Percentiles rank a stretch among this genome's conserved stretches.
These are phyloP conservation scores for Halesus radiatus DNA, from an alignment of 1,140 invertebrate genomes.

Conservation along the genomic window DNA sequence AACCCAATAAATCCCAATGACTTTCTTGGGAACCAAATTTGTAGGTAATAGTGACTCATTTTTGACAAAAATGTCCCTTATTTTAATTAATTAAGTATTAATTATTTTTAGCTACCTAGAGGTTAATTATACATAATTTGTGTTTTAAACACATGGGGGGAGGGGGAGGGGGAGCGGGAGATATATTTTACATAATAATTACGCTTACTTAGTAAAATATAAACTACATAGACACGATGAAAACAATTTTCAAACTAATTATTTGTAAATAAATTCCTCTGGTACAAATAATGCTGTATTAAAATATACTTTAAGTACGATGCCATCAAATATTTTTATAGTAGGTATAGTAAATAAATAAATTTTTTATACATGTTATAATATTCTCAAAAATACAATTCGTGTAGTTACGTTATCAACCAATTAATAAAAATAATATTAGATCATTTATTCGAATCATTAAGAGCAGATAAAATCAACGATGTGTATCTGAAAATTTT, in stretches of 20 bases:
- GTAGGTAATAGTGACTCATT: slow-evolving; percentile 44
- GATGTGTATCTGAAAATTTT: no score
- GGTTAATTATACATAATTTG: slow-evolving; percentile 10
- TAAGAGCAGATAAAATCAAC: no score
- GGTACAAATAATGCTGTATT: background rate
- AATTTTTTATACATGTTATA: background rate
- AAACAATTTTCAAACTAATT: background rate
- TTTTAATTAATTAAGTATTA: background rate
- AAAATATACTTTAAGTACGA: background rate
- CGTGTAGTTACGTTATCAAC: no score
- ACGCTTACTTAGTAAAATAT: slow-evolving; percentile 2
- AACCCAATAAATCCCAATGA: background rate
- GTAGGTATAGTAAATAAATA: background rate
- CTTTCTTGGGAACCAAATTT: slow-evolving; percentile 12
- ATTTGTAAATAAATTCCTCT: background rate
- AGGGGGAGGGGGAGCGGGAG: no score
- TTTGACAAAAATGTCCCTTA: slow-evolving; percentile 40
- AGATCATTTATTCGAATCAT: no score
- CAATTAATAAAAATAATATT: no score
- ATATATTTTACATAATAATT: no score
- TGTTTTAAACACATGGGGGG: background rate
- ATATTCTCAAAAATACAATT: background rate
- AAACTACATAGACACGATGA: background rate
- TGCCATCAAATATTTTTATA: background rate
- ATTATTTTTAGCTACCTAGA: slow-evolving; percentile 8